Conservation (phyloP, 2,113 vertebrate genomes). For the Columba janthina region DNA sequence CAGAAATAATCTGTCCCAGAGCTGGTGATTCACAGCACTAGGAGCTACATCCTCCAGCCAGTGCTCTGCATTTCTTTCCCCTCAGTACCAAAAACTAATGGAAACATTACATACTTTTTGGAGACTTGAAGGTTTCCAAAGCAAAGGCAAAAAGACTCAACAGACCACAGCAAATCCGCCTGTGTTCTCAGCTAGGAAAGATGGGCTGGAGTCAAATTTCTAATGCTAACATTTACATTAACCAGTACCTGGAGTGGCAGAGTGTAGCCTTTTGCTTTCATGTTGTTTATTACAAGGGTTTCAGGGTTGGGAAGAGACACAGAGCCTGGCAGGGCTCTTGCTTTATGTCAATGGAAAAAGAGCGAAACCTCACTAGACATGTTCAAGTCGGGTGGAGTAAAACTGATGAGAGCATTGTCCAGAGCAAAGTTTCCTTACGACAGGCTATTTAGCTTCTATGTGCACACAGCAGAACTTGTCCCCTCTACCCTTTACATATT, state of each 20-base stretch:
- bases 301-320: not conserved
- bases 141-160: not conserved
- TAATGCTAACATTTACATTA: conserved; percentile 15
- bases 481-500: not conserved
- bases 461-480: not conserved
- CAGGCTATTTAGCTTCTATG: not conserved
- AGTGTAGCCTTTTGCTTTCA: not conserved
- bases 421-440: not conserved
- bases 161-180: not conserved
- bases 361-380: not conserved
- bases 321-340: not conserved
- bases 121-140: conserved; percentile 21
- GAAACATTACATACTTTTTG: not conserved
- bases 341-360: not conserved
- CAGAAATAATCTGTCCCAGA: not conserved
- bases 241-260: not conserved
- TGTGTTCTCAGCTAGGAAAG: not conserved
- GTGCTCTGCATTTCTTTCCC: not conserved
- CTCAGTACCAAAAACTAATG: not conserved
- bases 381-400: not conserved
- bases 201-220: not conserved
- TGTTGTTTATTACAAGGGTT: not conserved
- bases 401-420: not conserved
- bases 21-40: not conserved
- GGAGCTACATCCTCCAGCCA: not conserved